Percentiles rank a stretch among this genome's conserved stretches.
Evolutionary conservation across 1,140 invertebrate species (phyloP).

Genomic region (Euwallacea similis): DNA sequence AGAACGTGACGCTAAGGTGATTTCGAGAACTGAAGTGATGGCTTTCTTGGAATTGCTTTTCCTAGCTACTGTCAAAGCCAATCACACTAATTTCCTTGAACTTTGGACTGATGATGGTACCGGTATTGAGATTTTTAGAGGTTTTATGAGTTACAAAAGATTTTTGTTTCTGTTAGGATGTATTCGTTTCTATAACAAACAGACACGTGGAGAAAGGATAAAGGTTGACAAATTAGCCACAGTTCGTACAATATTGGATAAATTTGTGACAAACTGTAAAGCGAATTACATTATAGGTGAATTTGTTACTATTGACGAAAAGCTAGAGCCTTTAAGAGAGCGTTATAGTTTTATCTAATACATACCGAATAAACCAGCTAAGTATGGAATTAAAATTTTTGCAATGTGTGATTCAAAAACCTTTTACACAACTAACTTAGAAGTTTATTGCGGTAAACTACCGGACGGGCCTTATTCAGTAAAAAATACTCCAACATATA

Average conservation of each 20-base stretch:
- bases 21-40: too few species aligned
- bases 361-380: conserved; percentile 3
- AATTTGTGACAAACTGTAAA: background rate
- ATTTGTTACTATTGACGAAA: background rate
- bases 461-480: conserved; percentile 40
- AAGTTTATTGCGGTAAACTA: conserved; percentile 50
- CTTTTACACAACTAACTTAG: conserved; percentile 35
- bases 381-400: conserved; percentile 50
- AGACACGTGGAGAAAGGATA: background rate
- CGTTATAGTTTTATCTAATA: conserved; percentile 12
- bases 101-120: too few species aligned
- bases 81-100: too few species aligned
- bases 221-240: background rate
- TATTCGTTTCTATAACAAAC: too few species aligned
- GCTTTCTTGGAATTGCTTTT: too few species aligned
- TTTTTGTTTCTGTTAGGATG: too few species aligned
- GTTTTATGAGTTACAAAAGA: too few species aligned
- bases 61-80: too few species aligned
- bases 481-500: conserved; percentile 37
- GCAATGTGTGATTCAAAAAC: conserved; percentile 18
- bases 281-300: background rate
- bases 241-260: background rate
- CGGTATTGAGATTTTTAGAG: too few species aligned
- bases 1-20: too few species aligned
- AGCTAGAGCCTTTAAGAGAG: conserved; percentile 9